Conservation (phyloP, 2,797 vertebrate genomes). For the Siniperca scherzeri region DNA sequence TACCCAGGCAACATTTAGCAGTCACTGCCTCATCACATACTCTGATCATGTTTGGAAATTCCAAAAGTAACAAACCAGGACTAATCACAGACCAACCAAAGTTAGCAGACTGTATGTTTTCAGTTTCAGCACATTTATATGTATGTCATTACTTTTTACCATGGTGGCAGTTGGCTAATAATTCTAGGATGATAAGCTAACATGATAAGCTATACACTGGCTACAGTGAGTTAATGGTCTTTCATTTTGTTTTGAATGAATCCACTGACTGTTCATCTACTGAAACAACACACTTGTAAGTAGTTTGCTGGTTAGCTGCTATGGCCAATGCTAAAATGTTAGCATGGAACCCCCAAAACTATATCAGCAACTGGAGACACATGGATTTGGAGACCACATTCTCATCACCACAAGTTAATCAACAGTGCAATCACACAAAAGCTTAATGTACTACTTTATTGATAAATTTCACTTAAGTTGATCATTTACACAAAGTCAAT, state of each 20-base stretch:
- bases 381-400: conserved; percentile 2
- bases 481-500: conserved; percentile 15
- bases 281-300: neutral
- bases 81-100: neutral
- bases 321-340: neutral
- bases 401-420: neutral
- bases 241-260: neutral
- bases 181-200: neutral
- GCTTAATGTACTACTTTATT: neutral
- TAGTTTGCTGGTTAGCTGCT: neutral
- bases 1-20: neutral
- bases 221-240: neutral
- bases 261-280: neutral
- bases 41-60: neutral
- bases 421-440: neutral
- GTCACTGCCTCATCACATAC: neutral
- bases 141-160: neutral
- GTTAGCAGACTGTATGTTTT: neutral
- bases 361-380: neutral
- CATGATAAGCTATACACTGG: neutral
- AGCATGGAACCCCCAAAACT: neutral
- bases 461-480: neutral
- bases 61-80: neutral
- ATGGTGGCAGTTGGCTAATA: neutral
- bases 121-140: neutral